A percentile compares a stretch with the other conserved stretches of the same genome.
Conservation (phyloP, 1,140 invertebrate species). For the Caenorhabditis briggsae region DNA sequence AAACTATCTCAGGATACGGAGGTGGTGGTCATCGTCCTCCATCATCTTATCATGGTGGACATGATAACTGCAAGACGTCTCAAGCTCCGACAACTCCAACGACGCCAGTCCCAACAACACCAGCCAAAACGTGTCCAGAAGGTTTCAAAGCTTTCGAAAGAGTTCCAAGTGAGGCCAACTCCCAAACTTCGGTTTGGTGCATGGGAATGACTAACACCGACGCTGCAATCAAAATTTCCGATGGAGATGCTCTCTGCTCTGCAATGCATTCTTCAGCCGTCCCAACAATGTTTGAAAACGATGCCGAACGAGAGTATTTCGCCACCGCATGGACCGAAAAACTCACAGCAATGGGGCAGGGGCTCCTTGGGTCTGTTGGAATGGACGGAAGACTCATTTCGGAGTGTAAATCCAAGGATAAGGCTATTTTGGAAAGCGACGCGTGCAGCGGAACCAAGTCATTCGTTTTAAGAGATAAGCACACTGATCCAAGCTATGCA, state of each 20-base stretch:
- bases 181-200: background rate
- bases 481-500: background rate
- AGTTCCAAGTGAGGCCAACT: background rate
- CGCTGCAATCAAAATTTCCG: background rate
- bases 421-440: background rate
- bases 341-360: background rate
- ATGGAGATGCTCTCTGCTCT: background rate
- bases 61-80: background rate
- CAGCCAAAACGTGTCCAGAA: background rate
- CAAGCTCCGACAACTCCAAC: background rate
- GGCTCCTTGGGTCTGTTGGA: background rate
- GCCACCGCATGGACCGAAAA: background rate
- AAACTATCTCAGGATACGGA: constrained; percentile 10
- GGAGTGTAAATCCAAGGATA: background rate
- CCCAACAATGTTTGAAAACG: background rate
- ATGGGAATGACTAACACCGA: background rate
- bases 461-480: background rate
- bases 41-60: constrained; percentile 22
- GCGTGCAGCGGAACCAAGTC: background rate
- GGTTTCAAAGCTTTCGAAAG: background rate
- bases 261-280: background rate
- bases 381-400: background rate
- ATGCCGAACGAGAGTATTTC: background rate
- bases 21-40: background rate
- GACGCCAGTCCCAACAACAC: background rate